Evolutionary conservation across 2,888 invertebrate species (phyloP).

Genomic region (Thecocarcelia acutangulata): DNA sequence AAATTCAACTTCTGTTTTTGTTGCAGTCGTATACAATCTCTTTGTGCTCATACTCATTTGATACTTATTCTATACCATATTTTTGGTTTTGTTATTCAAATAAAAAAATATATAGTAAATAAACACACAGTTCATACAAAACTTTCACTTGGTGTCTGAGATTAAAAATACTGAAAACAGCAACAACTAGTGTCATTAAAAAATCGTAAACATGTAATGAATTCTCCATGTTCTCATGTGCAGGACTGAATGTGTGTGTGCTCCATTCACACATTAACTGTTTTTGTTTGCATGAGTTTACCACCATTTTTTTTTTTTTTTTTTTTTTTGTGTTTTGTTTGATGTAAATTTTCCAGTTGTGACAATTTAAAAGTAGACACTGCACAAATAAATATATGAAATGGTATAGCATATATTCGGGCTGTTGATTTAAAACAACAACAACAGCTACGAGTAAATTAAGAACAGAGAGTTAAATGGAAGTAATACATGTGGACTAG

Average conservation of each 20-base stretch:
- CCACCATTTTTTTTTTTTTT: conserved; percentile 18
- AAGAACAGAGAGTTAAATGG: neutral
- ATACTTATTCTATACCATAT: too few relatives aligned
- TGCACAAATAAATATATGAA: neutral
- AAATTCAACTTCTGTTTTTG: conserved; percentile 32
- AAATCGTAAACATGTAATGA: conserved; percentile 12
- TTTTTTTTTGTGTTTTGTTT: conserved; percentile 21
- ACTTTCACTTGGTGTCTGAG: too few relatives aligned
- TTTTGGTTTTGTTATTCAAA: too few relatives aligned
- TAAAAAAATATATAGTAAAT: too few relatives aligned
- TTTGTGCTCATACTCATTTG: neutral
- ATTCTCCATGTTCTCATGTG: neutral
- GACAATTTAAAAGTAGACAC: conserved; percentile 33
- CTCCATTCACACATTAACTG: neutral
- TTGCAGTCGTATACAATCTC: neutral
- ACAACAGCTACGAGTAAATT: neutral
- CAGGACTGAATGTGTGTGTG: neutral
- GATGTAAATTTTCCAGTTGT: conserved; percentile 43
- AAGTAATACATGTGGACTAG: too few relatives aligned
- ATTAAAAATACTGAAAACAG: neutral
- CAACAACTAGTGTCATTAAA: neutral
- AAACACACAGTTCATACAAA: too few relatives aligned
- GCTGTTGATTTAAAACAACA: conserved; percentile 28
- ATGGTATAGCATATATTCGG: conserved; percentile 50
- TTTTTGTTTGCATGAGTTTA: too few relatives aligned